Conservation (phyloP, 2,113 vertebrate genomes). For the Danionella cerebrum region DNA sequence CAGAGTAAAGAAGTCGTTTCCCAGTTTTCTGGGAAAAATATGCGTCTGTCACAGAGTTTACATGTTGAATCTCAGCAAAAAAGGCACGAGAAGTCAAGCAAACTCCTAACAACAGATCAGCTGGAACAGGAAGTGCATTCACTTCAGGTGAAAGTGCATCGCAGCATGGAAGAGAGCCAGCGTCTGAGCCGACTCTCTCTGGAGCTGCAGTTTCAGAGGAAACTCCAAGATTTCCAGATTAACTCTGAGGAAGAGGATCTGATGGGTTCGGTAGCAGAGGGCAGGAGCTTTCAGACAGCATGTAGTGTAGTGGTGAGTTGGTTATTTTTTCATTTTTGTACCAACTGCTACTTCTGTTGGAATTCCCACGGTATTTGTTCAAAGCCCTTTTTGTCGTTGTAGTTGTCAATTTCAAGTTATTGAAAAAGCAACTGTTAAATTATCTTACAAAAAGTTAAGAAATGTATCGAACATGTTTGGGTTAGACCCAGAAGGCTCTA, state of each 20-base stretch:
- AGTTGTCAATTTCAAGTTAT: too few relatives aligned
- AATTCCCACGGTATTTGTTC: too few relatives aligned
- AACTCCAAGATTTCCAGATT: constrained; percentile 79
- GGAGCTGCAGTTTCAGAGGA: constrained; percentile 89
- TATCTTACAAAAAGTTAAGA: too few relatives aligned
- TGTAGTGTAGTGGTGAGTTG: constrained; percentile 71
- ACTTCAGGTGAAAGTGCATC: constrained; percentile 70
- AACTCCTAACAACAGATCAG: constrained; percentile 74
- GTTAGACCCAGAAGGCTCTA: too few relatives aligned
- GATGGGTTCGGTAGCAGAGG: constrained; percentile 68
- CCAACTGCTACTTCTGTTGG: too few relatives aligned
- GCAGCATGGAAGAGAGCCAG: constrained; percentile 70
- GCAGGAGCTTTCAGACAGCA: constrained; percentile 74
- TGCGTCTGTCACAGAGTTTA: constrained; percentile 65
- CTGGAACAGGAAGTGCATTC: constrained; percentile 77
- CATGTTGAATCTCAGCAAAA: constrained; percentile 54
- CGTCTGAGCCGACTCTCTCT: constrained; percentile 77
- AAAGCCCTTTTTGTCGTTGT: too few relatives aligned
- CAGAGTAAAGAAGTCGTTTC: constrained; percentile 52
- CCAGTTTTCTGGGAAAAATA: constrained; percentile 40
- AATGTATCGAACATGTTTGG: too few relatives aligned
- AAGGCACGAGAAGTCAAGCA: constrained; percentile 59
- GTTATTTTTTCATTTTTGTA: too few relatives aligned
- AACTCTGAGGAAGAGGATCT: constrained; percentile 79
- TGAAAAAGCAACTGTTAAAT: too few relatives aligned